Evolutionary conservation across 2,113 vertebrate genomes (phyloP).

Genomic region (Nettapus auritus): DNA sequence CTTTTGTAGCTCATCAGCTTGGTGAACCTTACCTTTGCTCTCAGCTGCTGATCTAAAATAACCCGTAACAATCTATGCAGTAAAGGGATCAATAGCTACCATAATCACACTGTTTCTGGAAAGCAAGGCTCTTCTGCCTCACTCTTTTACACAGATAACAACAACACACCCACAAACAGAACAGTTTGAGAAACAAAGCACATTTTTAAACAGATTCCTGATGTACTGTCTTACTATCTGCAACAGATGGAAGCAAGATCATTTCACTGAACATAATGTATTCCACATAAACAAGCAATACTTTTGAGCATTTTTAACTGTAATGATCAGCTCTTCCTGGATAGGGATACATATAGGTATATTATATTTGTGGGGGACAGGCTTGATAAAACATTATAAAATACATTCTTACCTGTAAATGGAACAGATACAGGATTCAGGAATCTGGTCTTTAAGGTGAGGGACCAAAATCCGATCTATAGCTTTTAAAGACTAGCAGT

Average conservation of each 20-base stretch:
- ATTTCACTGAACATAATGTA: conserved; percentile 6
- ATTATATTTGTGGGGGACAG: not conserved
- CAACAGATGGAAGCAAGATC: not conserved
- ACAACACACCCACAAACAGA: not conserved
- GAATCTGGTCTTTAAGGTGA: not conserved
- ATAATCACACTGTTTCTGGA: not conserved
- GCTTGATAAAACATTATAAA: not conserved
- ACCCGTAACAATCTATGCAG: not conserved
- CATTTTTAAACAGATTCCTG: not conserved
- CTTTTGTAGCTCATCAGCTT: not conserved
- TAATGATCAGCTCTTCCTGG: not conserved
- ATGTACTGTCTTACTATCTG: not conserved
- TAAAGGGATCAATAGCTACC: not conserved
- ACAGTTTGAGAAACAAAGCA: not conserved
- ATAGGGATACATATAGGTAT: not conserved
- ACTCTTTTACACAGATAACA: not conserved
- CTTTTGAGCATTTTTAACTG: not conserved
- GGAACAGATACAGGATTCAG: not conserved
- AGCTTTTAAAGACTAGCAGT: not conserved
- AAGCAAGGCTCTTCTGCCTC: not conserved
- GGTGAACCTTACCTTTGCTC: not conserved
- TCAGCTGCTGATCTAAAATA: not conserved
- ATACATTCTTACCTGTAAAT: not conserved
- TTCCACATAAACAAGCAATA: not conserved
- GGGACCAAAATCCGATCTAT: not conserved